Base-by-base conservation (phyloP, 2,888 invertebrate species). In the Mesorhabditis sp. region DNA sequence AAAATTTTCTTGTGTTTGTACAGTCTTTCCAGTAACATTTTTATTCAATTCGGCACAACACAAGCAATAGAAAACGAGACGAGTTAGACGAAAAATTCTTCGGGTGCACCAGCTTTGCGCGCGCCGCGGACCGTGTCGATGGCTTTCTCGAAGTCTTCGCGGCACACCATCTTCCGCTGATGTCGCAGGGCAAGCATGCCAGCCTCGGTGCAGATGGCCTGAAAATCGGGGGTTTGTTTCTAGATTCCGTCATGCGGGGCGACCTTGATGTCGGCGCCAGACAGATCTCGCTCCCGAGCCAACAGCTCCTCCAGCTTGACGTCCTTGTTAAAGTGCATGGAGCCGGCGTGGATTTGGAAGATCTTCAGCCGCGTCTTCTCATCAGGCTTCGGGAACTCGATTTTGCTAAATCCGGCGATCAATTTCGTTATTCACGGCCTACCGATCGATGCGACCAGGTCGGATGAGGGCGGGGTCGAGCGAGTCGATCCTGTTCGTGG, bases 371-470 rank as follows among this genome's bases (percentile, higher is more conserved):
- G 10, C 15, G 45, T 43, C 10, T 10, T 13, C 13, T 6, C 43
- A 42, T 43, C 62, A 13, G 72, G 50, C 67, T 76, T 44, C 65
- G 75, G 43, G 15, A 62, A n/a, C 62, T 41, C 4, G 58, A 67
- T n/a, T 0, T 67, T 15, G 61, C 41, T 65, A 41, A 42, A 71
- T 97, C 87, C 97, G 28, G 28, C 28, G 28, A 28, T 28, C 2
- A 28, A 1, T 28, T 28, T 28, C 28, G 28, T 28, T 28, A 28
- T 28, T 28, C 28, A 28, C 97, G 74, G 98, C 98, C 88, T 98
- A 98, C 69, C 98, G 90, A 88, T 98, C 98, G 81, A 98, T 97
- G 86, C 98, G 91, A 28, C 98, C 98, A 0, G 98, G 97, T 78
- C 98, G 91, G 87, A 98, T 97, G 66, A 98, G 89, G 62, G 98